phyloP scores from a whole-genome alignment of 2,888 invertebrate genomes.

The Tetragonisca angustula region DNA sequence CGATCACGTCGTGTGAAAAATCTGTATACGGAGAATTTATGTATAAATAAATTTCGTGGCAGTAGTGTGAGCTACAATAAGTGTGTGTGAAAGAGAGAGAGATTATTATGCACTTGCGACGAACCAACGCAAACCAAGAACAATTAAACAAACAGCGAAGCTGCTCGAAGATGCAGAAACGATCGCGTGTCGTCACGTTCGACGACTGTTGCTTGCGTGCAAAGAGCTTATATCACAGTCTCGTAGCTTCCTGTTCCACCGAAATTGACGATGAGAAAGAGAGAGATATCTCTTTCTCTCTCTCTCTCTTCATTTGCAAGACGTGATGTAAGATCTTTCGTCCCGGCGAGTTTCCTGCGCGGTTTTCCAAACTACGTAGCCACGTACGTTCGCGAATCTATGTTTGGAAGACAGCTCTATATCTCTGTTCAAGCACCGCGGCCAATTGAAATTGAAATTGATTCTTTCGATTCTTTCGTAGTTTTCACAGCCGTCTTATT shows the following conservation, averaged over 20 bases:
- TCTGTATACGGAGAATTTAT: too few species aligned
- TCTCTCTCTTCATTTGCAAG: not conserved
- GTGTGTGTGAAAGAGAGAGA: not conserved
- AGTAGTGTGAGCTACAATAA: conserved; percentile 32
- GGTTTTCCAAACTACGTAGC: conserved; percentile 12
- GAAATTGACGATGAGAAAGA: not conserved
- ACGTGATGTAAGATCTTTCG: conserved; percentile 49
- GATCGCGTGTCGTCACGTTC: not conserved
- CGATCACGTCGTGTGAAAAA: not conserved
- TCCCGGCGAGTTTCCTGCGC: conserved; percentile 15
- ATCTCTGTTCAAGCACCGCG: too few species aligned
- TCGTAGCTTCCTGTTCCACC: not conserved
- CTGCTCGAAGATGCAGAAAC: conserved; percentile 22
- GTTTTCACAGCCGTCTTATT: not conserved
- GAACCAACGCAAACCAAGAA: conserved; percentile 28
- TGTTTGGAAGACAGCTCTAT: too few species aligned
- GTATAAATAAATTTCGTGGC: not conserved
- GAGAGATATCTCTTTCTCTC: not conserved
- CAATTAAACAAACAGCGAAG: conserved; percentile 48
- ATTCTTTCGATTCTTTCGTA: not conserved
- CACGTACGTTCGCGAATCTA: not conserved
- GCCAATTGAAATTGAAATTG: not conserved
- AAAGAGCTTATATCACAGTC: conserved; percentile 55
- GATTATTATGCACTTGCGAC: conserved; percentile 40
- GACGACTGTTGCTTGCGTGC: not conserved